Base-by-base conservation (phyloP, 64 coral and sea anemone genomes). In the Dendrophyllia cribrosa region DNA sequence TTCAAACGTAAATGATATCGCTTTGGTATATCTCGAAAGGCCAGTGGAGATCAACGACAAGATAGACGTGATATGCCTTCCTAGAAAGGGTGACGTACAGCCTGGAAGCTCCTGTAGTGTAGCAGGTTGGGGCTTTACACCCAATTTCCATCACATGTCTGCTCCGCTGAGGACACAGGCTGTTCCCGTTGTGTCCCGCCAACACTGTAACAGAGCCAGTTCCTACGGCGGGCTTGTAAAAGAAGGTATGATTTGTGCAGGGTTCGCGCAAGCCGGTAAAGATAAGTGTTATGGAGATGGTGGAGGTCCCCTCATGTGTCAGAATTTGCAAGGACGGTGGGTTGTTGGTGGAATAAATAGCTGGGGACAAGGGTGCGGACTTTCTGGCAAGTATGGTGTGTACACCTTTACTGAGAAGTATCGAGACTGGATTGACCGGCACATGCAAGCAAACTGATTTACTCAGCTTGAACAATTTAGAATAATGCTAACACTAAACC, bases 231-330 rank as follows among this genome's bases (percentile, higher is more conserved):
- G 80, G 53, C 79, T 78, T 67, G 95, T 96, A 19, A 88, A 63
- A 66, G 51, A 81, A 26, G 67, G 70, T 13, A 90, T 96, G 87
- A 73, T 96, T 59, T 96, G 95, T 82, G 95, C 95, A 17, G 91
- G 91, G n/a, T 79, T 20, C 23, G 58, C 22, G 12, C 19, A 87
- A 51, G 80, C 51, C 9, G 74, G 66, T 70, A 44, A 79, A 17
- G 91, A 93, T 69, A 87, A 63, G 22, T 96, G 95, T 87, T 89
- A 87, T 68, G 91, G 95, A 43, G 95, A 93, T 87, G 87, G 87
- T 0, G 95, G 95, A 64, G 70, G 91, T 58, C 84, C 95, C 6
- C 87, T 96, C 11, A 93, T 93, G 91, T 96, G 95, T 66, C 76
- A 90, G 58, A 63, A 53, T 68, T 26, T 34, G 12, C 43, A 75